These are phyloP conservation scores for Ambastaia sidthimunki DNA, from an alignment of 2,797 vertebrate genomes.

Conservation along the genomic window DNA sequence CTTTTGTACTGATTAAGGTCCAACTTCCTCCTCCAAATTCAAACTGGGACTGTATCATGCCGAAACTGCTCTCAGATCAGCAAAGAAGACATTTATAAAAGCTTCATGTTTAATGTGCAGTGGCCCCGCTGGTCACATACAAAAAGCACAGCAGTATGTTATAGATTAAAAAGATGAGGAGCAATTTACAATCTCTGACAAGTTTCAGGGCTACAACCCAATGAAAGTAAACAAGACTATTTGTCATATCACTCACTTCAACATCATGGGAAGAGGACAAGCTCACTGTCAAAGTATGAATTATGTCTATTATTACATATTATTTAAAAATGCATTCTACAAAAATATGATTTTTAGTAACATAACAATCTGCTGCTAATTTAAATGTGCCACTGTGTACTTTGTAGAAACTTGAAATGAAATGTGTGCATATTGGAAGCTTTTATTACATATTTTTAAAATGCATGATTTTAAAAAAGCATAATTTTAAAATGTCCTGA, in stretches of 20 bases:
- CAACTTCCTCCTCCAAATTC: slow-evolving; percentile 14
- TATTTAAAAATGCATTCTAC: background rate
- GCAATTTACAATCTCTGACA: slow-evolving; percentile 29
- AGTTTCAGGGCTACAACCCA: background rate
- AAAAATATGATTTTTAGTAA: too few relatives aligned
- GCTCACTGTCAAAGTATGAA: background rate
- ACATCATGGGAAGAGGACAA: background rate
- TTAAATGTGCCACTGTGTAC: too few relatives aligned
- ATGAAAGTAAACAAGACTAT: slow-evolving; percentile 37
- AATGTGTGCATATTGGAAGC: too few relatives aligned
- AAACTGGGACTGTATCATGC: slow-evolving; percentile 17
- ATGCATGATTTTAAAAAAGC: too few relatives aligned
- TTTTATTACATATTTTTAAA: too few relatives aligned
- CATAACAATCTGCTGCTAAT: too few relatives aligned
- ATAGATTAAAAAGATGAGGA: slow-evolving; percentile 13
- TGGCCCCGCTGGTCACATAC: slow-evolving; percentile 30
- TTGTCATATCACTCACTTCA: slow-evolving; percentile 26
- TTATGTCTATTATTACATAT: background rate
- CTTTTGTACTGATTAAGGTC: slow-evolving; percentile 28
- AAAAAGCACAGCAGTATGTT: slow-evolving; percentile 47
- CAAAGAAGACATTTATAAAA: slow-evolving; percentile 7
- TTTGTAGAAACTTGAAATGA: too few relatives aligned
- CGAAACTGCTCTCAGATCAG: slow-evolving; percentile 33
- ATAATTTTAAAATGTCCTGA: background rate
- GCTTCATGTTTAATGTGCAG: background rate